phyloP scores from a whole-genome alignment of 2,797 vertebrate genomes.

The Lophius americanus region DNA sequence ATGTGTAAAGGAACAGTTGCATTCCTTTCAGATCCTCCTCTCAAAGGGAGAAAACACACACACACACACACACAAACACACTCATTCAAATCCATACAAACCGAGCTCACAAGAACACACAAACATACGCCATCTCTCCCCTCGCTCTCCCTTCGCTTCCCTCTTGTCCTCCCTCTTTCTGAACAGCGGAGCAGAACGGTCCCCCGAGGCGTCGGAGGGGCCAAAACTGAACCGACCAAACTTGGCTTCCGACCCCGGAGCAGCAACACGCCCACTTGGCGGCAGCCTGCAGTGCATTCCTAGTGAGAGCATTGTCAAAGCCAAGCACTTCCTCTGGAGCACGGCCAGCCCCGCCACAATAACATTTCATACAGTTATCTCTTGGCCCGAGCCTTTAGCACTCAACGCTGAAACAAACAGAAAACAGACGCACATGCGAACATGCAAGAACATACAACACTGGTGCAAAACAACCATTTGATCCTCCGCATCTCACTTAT shows the following conservation, averaged over 20 bases:
- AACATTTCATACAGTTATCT: constrained; percentile 81
- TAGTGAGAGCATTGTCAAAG: constrained; percentile 85
- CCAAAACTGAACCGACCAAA: constrained; percentile 75
- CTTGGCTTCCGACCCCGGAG: constrained; percentile 81
- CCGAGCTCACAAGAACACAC: constrained; percentile 59
- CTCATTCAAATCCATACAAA: constrained; percentile 71
- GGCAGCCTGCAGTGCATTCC: constrained; percentile 80
- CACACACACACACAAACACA: constrained; percentile 60
- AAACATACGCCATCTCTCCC: constrained; percentile 50
- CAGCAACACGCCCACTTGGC: constrained; percentile 82
- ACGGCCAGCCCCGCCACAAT: constrained; percentile 74
- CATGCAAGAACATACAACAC: constrained; percentile 1
- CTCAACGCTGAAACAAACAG: constrained; percentile 62
- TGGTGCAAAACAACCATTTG: constrained; percentile 59
- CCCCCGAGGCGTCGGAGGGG: constrained; percentile 73
- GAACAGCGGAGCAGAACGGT: constrained; percentile 67
- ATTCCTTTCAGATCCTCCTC: constrained; percentile 79
- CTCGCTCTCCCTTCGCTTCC: constrained; percentile 21
- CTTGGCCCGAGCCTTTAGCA: constrained; percentile 52
- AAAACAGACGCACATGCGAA: constrained; percentile 21
- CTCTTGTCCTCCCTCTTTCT: constrained; percentile 36
- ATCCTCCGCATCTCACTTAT: constrained; percentile 27
- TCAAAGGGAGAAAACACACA: constrained; percentile 60
- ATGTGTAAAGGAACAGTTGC: constrained; percentile 78
- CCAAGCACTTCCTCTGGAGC: constrained; percentile 83